These are phyloP conservation scores for Rhingia campestris DNA, from an alignment of 2,888 invertebrate species.

Conservation along the genomic window DNA sequence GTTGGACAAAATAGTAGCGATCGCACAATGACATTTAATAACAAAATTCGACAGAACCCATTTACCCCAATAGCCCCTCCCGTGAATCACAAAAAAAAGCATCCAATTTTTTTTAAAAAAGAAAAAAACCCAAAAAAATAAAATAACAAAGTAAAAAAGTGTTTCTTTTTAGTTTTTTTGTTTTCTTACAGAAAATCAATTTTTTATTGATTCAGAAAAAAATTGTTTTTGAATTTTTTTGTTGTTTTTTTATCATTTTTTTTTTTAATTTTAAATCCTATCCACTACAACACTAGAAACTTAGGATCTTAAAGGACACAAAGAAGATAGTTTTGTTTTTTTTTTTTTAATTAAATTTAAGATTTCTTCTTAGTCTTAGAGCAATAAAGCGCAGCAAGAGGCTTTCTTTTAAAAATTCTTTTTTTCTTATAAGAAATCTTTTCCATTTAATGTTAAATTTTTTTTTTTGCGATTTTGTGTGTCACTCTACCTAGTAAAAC, in stretches of 20 bases:
- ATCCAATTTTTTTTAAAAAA: not conserved
- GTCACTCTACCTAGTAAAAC: constrained; percentile 71
- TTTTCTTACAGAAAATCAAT: constrained; percentile 83
- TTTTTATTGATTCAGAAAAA: constrained; percentile 82
- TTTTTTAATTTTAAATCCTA: constrained; percentile 66
- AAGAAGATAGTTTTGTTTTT: constrained; percentile 49
- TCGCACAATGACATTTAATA: too few species aligned
- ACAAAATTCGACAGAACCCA: not conserved
- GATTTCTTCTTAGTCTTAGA: constrained; percentile 68
- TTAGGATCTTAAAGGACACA: constrained; percentile 74
- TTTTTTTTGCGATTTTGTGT: constrained; percentile 49
- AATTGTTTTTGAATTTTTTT: constrained; percentile 78
- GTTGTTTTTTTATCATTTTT: constrained; percentile 46
- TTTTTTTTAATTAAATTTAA: constrained; percentile 41
- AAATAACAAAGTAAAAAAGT: constrained; percentile 67
- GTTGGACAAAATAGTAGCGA: too few species aligned
- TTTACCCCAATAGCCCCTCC: not conserved
- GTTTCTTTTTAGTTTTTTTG: constrained; percentile 76
- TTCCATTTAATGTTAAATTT: constrained; percentile 4
- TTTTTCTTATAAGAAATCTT: constrained; percentile 36
- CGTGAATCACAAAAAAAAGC: not conserved
- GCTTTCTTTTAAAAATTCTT: constrained; percentile 33
- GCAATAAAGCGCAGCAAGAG: constrained; percentile 65
- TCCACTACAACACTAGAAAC: constrained; percentile 74
- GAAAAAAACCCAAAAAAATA: constrained; percentile 4